These are phyloP conservation scores for Botia almorhae DNA, from an alignment of 2,797 vertebrate species.

Conservation along the genomic window DNA sequence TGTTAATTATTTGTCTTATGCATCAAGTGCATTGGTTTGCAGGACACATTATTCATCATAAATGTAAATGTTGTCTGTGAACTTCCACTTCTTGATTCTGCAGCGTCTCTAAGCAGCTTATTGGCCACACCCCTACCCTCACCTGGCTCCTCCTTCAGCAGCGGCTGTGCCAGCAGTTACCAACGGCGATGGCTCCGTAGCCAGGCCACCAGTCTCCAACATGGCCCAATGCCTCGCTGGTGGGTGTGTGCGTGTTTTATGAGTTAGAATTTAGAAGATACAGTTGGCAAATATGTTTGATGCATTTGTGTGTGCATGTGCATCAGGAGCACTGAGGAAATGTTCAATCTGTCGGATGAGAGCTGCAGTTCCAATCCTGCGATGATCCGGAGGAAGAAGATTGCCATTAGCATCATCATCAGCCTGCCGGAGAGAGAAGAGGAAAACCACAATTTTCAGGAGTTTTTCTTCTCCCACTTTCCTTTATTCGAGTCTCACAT, in stretches of 20 bases:
- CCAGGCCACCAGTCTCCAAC: conserved; percentile 87
- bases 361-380: conserved; percentile 83
- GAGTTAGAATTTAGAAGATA: neutral
- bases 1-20: neutral
- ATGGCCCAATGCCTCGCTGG: conserved; percentile 75
- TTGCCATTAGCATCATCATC: conserved; percentile 86
- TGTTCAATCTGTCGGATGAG: conserved; percentile 87
- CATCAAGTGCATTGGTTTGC: neutral
- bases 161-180: conserved; percentile 83
- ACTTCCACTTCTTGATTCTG: conserved; percentile 18
- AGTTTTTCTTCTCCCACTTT: conserved; percentile 82
- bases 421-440: conserved; percentile 83
- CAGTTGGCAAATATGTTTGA: neutral
- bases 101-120: conserved; percentile 87
- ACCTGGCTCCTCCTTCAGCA: conserved; percentile 80
- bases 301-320: neutral
- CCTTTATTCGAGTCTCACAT: conserved; percentile 88
- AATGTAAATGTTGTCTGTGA: neutral
- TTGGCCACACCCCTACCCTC: conserved; percentile 86
- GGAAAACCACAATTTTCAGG: conserved; percentile 82
- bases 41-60: neutral
- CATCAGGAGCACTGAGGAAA: conserved; percentile 84
- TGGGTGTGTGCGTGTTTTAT: neutral
- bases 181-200: conserved; percentile 86
- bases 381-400: conserved; percentile 84